These are phyloP conservation scores for Eurytoma adleriae DNA, from an alignment of 2,888 invertebrate species.

Conservation along the genomic window DNA sequence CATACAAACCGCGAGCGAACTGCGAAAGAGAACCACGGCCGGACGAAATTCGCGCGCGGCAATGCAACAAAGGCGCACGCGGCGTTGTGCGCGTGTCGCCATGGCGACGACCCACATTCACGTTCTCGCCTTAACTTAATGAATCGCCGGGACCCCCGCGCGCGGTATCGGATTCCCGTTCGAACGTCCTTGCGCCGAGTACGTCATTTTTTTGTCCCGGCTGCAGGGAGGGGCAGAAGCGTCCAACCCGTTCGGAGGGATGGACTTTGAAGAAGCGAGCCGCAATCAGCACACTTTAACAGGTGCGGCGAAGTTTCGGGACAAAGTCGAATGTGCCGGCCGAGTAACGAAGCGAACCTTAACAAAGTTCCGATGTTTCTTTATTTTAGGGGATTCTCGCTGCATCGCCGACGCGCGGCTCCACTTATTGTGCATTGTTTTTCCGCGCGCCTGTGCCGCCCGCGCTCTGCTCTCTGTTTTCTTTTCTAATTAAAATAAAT, in stretches of 20 bases:
- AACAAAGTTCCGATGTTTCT: constrained; percentile 5
- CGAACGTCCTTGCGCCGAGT: background rate
- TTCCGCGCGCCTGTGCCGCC: background rate
- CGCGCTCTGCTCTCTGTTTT: background rate
- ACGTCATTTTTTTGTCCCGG: background rate
- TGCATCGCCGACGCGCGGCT: background rate
- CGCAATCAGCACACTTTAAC: constrained; percentile 26
- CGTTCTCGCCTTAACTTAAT: constrained; percentile 56
- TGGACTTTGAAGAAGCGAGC: background rate
- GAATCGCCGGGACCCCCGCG: constrained; percentile 50
- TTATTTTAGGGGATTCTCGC: constrained; percentile 25
- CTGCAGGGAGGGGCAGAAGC: background rate
- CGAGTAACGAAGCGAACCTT: constrained; percentile 19
- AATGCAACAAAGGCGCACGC: background rate
- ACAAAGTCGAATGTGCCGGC: constrained; percentile 23
- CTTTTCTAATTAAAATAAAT: constrained; percentile 33
- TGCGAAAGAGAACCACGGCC: background rate
- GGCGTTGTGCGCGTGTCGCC: constrained; percentile 48
- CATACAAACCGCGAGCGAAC: background rate
- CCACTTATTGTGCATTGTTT: background rate
- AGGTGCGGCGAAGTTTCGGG: background rate
- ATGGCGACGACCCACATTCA: constrained; percentile 64
- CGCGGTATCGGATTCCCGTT: background rate
- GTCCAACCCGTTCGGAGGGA: background rate
- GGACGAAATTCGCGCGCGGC: constrained; percentile 30